These are phyloP conservation scores for Coecobrya sp. DNA, from an alignment of 2,888 invertebrate genomes.

Conservation along the genomic window DNA sequence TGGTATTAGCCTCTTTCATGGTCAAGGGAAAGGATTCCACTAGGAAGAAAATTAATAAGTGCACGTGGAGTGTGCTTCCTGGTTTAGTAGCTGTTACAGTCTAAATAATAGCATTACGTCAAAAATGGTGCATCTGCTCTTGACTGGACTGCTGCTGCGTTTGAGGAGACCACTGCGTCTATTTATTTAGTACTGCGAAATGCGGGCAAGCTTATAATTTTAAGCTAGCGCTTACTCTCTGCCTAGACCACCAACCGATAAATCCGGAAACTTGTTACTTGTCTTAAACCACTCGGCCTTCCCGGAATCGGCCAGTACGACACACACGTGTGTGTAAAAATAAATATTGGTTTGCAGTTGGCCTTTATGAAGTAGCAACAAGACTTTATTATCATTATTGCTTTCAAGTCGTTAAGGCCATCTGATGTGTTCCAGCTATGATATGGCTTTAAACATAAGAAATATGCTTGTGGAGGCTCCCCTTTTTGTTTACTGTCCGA, in stretches of 20 bases:
- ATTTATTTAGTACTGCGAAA: too few relatives aligned
- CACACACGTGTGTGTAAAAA: constrained; percentile 22
- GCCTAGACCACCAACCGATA: constrained; percentile 37
- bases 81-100: background rate
- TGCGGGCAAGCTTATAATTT: background rate
- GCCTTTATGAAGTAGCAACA: background rate
- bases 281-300: background rate
- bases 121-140: constrained; percentile 18
- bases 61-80: constrained; percentile 34
- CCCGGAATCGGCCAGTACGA: background rate
- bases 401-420: constrained; percentile 19
- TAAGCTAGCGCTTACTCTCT: background rate
- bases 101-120: background rate
- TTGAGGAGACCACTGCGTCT: too few relatives aligned
- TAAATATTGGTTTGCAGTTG: constrained; percentile 9
- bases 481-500: background rate
- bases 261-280: constrained; percentile 51
- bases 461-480: background rate
- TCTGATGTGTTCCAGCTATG: background rate
- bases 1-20: background rate
- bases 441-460: background rate
- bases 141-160: background rate
- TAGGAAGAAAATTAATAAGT: constrained; percentile 13
- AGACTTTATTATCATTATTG: background rate
- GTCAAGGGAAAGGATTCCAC: constrained; percentile 28